Base-by-base conservation (phyloP, 2,113 vertebrate species). In the Herpailurus yagouaroundi region DNA sequence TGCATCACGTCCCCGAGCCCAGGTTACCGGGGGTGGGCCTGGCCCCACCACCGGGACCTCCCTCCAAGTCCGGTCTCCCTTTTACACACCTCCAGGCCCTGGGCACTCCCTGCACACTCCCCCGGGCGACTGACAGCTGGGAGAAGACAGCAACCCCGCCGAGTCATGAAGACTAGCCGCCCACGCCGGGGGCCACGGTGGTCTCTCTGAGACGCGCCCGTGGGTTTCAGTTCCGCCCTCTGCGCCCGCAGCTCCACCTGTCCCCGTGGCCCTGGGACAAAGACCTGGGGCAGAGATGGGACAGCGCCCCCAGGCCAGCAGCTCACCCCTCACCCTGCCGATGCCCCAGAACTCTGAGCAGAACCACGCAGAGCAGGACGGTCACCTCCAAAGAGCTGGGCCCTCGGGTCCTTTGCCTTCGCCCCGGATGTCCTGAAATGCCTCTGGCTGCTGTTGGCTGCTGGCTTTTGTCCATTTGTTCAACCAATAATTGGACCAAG, bases 1-100 rank as follows among this genome's bases (percentile, higher is more conserved):
- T 0, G 16, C 36, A 0, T 10, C 12, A 1, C 0, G 31, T 14
- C 45, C 41, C 33, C 2, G n/a, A 21, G 19, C 25, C 50, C 0
- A 0, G 8, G 33, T 29, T 77, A 9, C 33, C 73, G 10, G 25
- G 1, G 19, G 68, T 19, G 8, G 41, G 27, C 11, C 3, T 31
- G 71, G 23, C 50, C 50, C 27, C 18, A 9, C 14, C 0, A 3
- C 15, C 12, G 63, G 16, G 2, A 0, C n/a, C 3, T 33, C 25
- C 63, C 48, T 38, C 41, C 68, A 1, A 60, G 50, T 18, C 31
- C 7, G 25, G 14, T 63, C 33, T 90, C 74, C 3, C 7, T 18
- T 71, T 71, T 11, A 41, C 31, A 29, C 31, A 29, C 33, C 36
- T 77, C 10, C 31, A 63, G 69, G 64, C 31, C 13, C 16, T 0